Percentiles rank a stretch among this genome's conserved stretches.
These are phyloP conservation scores for Ceratina australensis DNA, from an alignment of 1,140 invertebrate genomes.

Conservation along the genomic window DNA sequence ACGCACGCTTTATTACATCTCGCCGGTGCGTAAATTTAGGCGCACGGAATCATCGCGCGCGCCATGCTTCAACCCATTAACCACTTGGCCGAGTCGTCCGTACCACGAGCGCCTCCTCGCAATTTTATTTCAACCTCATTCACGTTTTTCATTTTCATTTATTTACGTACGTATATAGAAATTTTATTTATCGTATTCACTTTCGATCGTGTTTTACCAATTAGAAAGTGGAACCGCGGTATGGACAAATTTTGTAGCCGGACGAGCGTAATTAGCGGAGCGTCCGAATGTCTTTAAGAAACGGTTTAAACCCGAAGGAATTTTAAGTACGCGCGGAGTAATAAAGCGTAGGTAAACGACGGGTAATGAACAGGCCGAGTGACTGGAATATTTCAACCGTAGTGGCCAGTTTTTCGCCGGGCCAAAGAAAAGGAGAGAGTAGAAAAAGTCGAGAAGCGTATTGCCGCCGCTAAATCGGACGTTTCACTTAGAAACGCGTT, in stretches of 20 bases:
- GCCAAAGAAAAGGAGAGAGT: too few species aligned
- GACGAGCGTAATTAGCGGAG: slow-evolving; percentile 2
- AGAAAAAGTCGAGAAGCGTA: too few species aligned
- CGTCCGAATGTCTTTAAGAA: slow-evolving; percentile 13
- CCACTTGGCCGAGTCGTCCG: slow-evolving; percentile 2
- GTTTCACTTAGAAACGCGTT: too few species aligned
- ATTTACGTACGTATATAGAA: too few species aligned
- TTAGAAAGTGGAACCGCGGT: slow-evolving; percentile 2
- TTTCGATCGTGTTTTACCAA: too few species aligned
- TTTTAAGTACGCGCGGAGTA: slow-evolving; percentile 3
- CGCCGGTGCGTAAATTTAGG: slow-evolving; percentile 58
- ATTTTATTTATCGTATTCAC: too few species aligned
- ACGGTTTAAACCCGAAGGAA: background rate
- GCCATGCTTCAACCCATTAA: slow-evolving; percentile 25
- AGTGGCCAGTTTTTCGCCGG: background rate
- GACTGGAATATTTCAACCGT: background rate
- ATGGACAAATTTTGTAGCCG: background rate
- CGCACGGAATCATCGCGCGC: slow-evolving; percentile 40
- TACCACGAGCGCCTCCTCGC: background rate
- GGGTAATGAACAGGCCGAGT: background rate
- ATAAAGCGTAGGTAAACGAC: slow-evolving; percentile 14
- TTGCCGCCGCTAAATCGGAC: too few species aligned
- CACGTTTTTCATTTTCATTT: background rate
- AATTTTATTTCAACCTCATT: background rate
- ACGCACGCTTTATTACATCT: slow-evolving; percentile 43